Percentiles rank a stretch among this genome's conserved stretches.
Conservation (phyloP, 2,888 invertebrate genomes). For the Heterodera filipjevi region DNA sequence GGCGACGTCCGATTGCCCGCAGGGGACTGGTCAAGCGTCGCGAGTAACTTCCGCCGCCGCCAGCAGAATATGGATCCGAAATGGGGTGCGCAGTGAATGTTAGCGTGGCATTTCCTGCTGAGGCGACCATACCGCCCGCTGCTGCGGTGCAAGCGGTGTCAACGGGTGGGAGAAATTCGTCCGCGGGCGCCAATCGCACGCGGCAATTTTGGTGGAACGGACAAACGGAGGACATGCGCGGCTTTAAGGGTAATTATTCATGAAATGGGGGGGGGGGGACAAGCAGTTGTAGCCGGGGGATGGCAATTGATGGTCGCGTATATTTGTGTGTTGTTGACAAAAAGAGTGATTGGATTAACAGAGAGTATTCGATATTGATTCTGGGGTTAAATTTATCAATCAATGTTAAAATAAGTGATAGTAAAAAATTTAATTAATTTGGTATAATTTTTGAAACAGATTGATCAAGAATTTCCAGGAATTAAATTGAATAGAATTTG, state of each 20-base stretch:
- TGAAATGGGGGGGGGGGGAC: too few species aligned
- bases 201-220: not conserved
- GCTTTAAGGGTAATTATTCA: not conserved
- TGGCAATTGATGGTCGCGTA: not conserved
- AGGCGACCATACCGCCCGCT: not conserved
- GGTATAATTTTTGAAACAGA: too few species aligned
- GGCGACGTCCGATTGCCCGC: not conserved
- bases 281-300: too few species aligned
- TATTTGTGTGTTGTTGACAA: not conserved
- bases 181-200: not conserved
- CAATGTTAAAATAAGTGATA: too few species aligned
- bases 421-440: too few species aligned
- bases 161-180: not conserved
- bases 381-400: too few species aligned
- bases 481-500: too few species aligned
- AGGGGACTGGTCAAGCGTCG: not conserved
- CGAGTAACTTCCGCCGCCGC: not conserved
- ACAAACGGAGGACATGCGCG: not conserved
- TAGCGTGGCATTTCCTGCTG: not conserved
- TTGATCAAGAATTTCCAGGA: too few species aligned
- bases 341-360: too few species aligned
- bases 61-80: not conserved
- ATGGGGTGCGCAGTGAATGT: not conserved
- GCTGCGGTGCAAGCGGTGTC: not conserved
- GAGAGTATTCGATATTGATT: too few species aligned